Evolutionary conservation across 2,113 vertebrate species (phyloP).

Genomic region (Etheostoma spectabile): DNA sequence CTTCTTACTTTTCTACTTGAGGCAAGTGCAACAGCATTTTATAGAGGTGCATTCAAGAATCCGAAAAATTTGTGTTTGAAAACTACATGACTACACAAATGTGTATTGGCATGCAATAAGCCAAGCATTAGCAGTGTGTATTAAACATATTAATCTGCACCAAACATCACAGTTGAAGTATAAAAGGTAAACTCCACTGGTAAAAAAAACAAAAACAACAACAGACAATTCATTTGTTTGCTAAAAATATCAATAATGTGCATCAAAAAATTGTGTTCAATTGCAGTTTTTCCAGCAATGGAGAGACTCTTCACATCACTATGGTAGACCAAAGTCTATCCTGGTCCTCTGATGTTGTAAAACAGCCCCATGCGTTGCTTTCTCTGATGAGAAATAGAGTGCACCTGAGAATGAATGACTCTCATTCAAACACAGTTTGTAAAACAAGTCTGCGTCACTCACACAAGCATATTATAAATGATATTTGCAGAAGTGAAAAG

Average conservation of each 20-base stretch:
- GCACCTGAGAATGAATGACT: slow-evolving; percentile 14
- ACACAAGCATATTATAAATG: slow-evolving; percentile 8
- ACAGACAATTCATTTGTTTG: neutral
- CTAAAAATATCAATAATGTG: slow-evolving; percentile 13
- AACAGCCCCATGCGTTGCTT: slow-evolving; percentile 7
- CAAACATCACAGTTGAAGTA: neutral
- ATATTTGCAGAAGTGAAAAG: slow-evolving; percentile 29
- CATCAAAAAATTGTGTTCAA: neutral
- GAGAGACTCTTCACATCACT: slow-evolving; percentile 34
- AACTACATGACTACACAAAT: neutral
- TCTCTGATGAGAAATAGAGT: slow-evolving; percentile 30
- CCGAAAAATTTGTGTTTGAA: neutral
- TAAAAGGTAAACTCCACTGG: neutral
- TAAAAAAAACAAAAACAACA: neutral
- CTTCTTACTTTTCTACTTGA: neutral
- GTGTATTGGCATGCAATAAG: neutral
- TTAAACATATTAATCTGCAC: neutral
- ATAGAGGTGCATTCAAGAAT: neutral
- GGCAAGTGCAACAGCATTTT: neutral
- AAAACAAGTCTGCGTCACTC: slow-evolving; percentile 32
- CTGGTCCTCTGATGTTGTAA: slow-evolving; percentile 47
- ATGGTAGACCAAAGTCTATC: slow-evolving; percentile 55
- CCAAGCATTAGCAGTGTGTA: neutral
- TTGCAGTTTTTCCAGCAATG: slow-evolving; percentile 8
- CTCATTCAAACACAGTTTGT: slow-evolving; percentile 33